Percentiles rank a stretch among this genome's conserved stretches.
Evolutionary conservation across 2,888 invertebrate genomes (phyloP).

Genomic region (Orthosia gracilis): DNA sequence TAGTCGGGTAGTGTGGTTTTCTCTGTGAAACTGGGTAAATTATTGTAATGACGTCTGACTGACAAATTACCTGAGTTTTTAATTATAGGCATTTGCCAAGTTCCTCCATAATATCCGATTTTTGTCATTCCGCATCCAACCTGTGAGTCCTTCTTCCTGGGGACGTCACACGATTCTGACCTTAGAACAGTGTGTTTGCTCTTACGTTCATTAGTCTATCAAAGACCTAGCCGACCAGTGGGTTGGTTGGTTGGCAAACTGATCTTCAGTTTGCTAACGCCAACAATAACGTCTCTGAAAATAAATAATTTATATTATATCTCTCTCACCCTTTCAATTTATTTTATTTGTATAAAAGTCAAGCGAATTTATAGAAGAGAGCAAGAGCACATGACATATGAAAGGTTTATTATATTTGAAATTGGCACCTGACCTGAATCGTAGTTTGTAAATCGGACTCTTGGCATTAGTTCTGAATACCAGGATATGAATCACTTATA

Average conservation of each 20-base stretch:
- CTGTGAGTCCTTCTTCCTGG: neutral
- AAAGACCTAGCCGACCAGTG: neutral
- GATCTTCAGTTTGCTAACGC: neutral
- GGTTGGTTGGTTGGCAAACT: neutral
- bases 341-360: neutral
- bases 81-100: neutral
- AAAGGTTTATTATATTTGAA: slow-evolving; percentile 14
- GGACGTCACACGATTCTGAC: neutral
- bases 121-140: neutral
- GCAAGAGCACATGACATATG: neutral
- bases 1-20: neutral
- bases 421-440: slow-evolving; percentile 11
- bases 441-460: neutral
- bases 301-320: neutral
- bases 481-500: slow-evolving; percentile 17
- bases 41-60: neutral
- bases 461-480: slow-evolving; percentile 31
- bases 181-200: neutral
- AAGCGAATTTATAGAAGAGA: slow-evolving; percentile 21
- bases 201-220: neutral
- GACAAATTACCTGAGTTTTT: neutral
- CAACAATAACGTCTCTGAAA: neutral
- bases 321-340: slow-evolving; percentile 6
- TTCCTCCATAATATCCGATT: neutral
- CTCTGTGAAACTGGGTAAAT: neutral